Conservation (phyloP, 30 jellyfish, hydroid and myxozoan species). For the Sanderia malayensis region DNA sequence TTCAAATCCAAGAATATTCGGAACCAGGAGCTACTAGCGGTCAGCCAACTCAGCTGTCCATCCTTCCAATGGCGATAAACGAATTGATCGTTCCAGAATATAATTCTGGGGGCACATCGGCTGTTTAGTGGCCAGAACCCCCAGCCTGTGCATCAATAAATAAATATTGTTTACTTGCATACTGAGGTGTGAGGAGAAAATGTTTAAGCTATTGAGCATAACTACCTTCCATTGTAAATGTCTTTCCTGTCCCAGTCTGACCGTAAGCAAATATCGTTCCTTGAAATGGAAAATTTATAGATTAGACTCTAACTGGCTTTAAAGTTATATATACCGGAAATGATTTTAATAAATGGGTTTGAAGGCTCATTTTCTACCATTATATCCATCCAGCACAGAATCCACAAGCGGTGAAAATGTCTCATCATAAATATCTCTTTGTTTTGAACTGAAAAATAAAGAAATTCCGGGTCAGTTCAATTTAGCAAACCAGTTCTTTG, state of each 20-base stretch:
- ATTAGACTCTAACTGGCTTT: no score
- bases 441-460: slow-evolving; percentile 65
- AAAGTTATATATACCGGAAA: no score
- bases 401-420: slow-evolving; percentile 89
- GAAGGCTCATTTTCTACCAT: slow-evolving; percentile 74
- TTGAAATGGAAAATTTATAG: slow-evolving; percentile 11
- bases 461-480: no score
- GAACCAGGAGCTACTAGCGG: background rate
- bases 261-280: slow-evolving; percentile 96
- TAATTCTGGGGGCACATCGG: no score
- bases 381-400: slow-evolving; percentile 90
- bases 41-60: slow-evolving; percentile 3
- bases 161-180: no score
- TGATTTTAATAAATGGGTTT: no score
- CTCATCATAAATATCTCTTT: slow-evolving; percentile 87
- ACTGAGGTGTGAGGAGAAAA: no score
- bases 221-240: slow-evolving; percentile 97
- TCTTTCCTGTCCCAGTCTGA: slow-evolving; percentile 97
- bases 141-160: no score
- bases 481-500: no score
- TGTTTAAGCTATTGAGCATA: background rate
- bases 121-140: no score
- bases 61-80: background rate
- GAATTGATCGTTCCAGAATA: no score
- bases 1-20: background rate